These are phyloP conservation scores for Aproaerema taeniolella DNA, from an alignment of 2,888 invertebrate species.

Conservation along the genomic window DNA sequence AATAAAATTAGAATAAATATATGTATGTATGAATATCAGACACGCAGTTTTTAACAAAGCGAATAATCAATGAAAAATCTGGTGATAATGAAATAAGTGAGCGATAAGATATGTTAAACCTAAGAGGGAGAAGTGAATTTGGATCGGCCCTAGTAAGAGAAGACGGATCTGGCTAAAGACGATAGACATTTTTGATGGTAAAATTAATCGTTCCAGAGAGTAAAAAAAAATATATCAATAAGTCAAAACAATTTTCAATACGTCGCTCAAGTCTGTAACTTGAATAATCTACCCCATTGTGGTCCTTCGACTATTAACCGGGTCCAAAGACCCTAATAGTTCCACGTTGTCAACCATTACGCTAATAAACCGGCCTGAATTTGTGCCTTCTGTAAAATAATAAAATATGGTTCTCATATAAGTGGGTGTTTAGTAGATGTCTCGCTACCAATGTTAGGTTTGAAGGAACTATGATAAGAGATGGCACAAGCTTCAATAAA, in stretches of 20 bases:
- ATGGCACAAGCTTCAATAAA: too few relatives aligned
- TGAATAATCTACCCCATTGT: constrained; percentile 16
- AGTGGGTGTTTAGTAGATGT: constrained; percentile 8
- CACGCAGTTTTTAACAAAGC: too few relatives aligned
- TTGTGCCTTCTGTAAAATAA: constrained; percentile 21
- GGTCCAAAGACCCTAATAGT: constrained; percentile 31
- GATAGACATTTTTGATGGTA: not conserved
- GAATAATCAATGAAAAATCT: too few relatives aligned
- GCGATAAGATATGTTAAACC: too few relatives aligned
- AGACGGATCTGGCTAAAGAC: not conserved
- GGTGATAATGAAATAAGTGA: too few relatives aligned
- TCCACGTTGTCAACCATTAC: constrained; percentile 39
- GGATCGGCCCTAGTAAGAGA: not conserved
- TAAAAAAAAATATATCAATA: too few relatives aligned
- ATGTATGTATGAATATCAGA: too few relatives aligned
- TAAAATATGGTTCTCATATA: constrained; percentile 4
- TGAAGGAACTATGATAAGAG: too few relatives aligned
- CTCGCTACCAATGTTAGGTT: too few relatives aligned
- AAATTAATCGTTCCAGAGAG: too few relatives aligned
- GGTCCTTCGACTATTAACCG: constrained; percentile 22
- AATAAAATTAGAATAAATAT: too few relatives aligned
- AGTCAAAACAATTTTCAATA: not conserved
- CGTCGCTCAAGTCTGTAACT: not conserved
- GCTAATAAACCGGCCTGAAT: constrained; percentile 37
- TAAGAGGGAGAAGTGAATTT: too few relatives aligned